Evolutionary conservation across 2,888 invertebrate species (phyloP).

Genomic region (Cenopis cana): DNA sequence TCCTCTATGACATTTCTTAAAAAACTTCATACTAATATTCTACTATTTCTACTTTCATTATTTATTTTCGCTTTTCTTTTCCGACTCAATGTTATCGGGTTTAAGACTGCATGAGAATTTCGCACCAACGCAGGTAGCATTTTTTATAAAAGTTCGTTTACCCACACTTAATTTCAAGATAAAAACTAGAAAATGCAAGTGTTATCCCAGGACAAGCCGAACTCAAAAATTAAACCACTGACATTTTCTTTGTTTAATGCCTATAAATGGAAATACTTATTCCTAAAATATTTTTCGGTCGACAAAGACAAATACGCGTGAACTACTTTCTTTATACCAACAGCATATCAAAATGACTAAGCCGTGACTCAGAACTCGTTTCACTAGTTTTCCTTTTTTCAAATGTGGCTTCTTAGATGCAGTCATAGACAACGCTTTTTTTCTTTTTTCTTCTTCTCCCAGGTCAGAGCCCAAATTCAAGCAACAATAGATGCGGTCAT

Average conservation of each 20-base stretch:
- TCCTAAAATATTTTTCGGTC: conserved; percentile 7
- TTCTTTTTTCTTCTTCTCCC: conserved; percentile 24
- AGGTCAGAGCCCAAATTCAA: conserved; percentile 17
- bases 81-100: neutral
- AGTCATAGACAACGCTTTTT: conserved; percentile 12
- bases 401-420: conserved; percentile 24
- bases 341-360: conserved; percentile 16
- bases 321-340: conserved; percentile 15
- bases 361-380: conserved; percentile 11
- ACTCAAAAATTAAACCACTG: neutral
- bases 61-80: conserved; percentile 10
- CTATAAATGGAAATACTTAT: neutral
- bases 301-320: conserved; percentile 10
- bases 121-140: conserved; percentile 11
- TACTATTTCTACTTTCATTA: neutral
- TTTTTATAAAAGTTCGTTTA: conserved; percentile 21
- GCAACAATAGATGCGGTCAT: conserved; percentile 40
- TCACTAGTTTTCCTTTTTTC: conserved; percentile 16
- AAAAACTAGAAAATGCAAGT: neutral
- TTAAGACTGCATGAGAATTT: conserved; percentile 3
- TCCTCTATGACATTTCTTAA: no score
- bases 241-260: neutral
- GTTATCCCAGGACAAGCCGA: no score
- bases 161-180: conserved; percentile 17
- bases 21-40: no score